Evolutionary conservation across 2,888 invertebrate genomes (phyloP).

Genomic region (Caenorhabditis sp.): DNA sequence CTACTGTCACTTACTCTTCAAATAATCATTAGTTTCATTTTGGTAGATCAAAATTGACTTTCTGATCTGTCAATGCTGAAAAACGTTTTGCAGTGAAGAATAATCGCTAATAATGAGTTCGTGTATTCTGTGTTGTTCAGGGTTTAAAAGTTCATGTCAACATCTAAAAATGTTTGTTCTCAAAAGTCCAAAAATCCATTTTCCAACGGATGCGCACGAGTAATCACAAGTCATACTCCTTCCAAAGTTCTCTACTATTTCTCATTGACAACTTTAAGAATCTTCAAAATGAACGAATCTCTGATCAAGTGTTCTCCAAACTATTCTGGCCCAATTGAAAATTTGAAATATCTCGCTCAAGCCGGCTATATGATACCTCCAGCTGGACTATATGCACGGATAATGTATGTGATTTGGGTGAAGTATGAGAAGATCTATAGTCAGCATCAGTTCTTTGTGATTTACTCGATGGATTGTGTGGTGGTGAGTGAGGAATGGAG

Average conservation of each 20-base stretch:
- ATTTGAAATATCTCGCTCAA: slow-evolving; percentile 35
- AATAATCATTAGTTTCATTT: background rate
- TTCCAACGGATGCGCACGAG: slow-evolving; percentile 1
- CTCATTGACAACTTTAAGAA: too few relatives aligned
- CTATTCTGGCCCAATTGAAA: slow-evolving; percentile 19
- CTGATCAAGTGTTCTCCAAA: background rate
- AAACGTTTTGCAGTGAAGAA: too few relatives aligned
- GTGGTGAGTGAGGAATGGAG: slow-evolving; percentile 25
- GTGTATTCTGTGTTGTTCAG: background rate
- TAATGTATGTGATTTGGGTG: slow-evolving; percentile 49
- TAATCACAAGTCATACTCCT: background rate
- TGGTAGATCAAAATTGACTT: background rate
- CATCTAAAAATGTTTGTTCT: background rate
- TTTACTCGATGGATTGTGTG: slow-evolving; percentile 43
- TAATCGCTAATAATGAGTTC: too few relatives aligned
- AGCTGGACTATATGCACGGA: slow-evolving; percentile 28
- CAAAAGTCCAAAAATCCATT: background rate
- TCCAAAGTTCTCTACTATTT: background rate
- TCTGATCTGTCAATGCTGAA: too few relatives aligned
- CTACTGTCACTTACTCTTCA: background rate
- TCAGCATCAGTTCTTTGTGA: slow-evolving; percentile 52
- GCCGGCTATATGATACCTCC: slow-evolving; percentile 35
- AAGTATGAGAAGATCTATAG: slow-evolving; percentile 34
- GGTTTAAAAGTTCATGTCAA: too few relatives aligned
- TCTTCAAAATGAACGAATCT: background rate